Evolutionary conservation across 2,113 vertebrate species (phyloP), one percentile per base, ranked within the genome.

Genomic region (Ancistrus triradiatus): DNA sequence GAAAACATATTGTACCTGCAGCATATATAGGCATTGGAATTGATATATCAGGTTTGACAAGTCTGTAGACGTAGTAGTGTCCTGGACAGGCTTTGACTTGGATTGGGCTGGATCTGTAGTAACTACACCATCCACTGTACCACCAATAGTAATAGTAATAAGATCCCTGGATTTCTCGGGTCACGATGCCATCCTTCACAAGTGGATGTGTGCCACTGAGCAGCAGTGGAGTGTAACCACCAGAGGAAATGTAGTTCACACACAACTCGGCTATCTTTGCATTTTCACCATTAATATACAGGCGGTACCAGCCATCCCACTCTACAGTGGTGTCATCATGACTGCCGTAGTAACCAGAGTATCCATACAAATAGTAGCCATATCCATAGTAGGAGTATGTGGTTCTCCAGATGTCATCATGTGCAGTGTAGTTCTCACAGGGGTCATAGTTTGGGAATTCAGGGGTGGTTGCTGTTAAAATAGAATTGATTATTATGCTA

Each of bases 71-170:
- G 38, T 42, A 42, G 38, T 55, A 75, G 17, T 59, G 46, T 33
- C 68, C 68, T 8, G 58, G 68, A 60, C 72, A 74, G 1, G 68
- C 72, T 49, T 74, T 74, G 22, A 74, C 63, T 15, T 59, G 44
- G 17, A 50, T 59, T 9, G 40, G 44, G 48, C 21, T 17, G 38
- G 50, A 49, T n/a, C n/a, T 13, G 2, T 59, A 7, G 18, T 50
- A 40, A 9, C n/a, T n/a, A 25, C 6, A 3, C 14, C 8, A 4
- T 4, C 31, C 4, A 8, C n/a, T n/a, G n/a, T n/a, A n/a, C n/a
- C 22, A 52, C 1, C 31, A 2, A n/a, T 7, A 14, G 4, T 6
- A n/a, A n/a, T n/a, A n/a, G n/a, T n/a, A 8, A 13, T 2, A 11
- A 15, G 14, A 15, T 14, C 13, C 38, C 6, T 42, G n/a, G n/a